phyloP scores from a whole-genome alignment of 2,113 vertebrate species.

The Panthera uncia region DNA sequence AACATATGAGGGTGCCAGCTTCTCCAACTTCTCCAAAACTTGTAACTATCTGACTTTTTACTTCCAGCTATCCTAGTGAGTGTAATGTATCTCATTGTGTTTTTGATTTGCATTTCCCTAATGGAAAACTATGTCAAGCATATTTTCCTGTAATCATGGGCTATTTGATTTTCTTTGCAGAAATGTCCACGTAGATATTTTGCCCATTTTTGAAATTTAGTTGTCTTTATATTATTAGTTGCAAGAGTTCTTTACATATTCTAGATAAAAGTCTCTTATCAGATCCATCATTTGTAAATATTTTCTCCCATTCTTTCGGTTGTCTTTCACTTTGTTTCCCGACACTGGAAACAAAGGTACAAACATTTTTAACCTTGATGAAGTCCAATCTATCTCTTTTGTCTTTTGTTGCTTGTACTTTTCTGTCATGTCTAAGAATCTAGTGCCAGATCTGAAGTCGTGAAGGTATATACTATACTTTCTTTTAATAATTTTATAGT shows the following conservation, averaged over 20 bases:
- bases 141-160: neutral
- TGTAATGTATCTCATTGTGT: neutral
- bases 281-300: neutral
- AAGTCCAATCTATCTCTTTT: neutral
- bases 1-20: neutral
- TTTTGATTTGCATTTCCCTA: neutral
- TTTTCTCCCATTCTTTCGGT: neutral
- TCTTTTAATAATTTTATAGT: neutral
- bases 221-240: neutral
- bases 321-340: neutral
- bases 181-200: neutral
- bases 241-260: neutral
- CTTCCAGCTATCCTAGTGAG: neutral
- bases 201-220: neutral
- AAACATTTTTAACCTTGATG: neutral
- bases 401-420: neutral
- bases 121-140: neutral
- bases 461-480: neutral
- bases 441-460: neutral
- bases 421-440: neutral
- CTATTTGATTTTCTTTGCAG: neutral
- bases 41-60: neutral
- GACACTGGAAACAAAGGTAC: no score
- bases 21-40: neutral
- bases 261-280: neutral